These are phyloP conservation scores for Calycopis cecrops DNA, from an alignment of 1,140 invertebrate species.

Conservation along the genomic window DNA sequence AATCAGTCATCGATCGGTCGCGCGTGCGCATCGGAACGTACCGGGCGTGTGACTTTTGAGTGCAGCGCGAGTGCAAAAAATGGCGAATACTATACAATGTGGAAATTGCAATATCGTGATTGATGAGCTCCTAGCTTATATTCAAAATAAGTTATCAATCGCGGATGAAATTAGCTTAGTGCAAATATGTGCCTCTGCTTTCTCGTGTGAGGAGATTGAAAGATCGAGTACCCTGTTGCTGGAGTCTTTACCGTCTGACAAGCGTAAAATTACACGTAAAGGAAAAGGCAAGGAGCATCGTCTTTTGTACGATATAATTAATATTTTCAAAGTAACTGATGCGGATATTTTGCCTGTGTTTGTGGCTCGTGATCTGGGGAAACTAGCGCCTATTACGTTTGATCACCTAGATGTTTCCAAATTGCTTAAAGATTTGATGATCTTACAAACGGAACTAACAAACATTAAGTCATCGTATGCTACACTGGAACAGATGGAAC, in stretches of 20 bases:
- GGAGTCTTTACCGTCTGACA: constrained; percentile 25
- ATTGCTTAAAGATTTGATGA: constrained; percentile 22
- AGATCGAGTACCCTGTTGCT: constrained; percentile 25
- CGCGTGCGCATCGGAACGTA: too few species aligned
- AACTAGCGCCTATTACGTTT: constrained; percentile 25
- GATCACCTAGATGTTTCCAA: constrained; percentile 27
- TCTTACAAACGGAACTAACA: constrained; percentile 21
- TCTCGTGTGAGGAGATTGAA: constrained; percentile 26
- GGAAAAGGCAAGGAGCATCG: constrained; percentile 24
- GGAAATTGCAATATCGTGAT: constrained; percentile 29
- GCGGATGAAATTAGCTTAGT: constrained; percentile 24
- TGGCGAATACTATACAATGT: constrained; percentile 22
- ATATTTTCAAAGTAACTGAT: constrained; percentile 19
- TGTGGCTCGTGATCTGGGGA: constrained; percentile 24
- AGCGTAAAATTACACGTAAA: constrained; percentile 21
- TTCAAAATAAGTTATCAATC: constrained; percentile 31
- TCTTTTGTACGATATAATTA: constrained; percentile 17
- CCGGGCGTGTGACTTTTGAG: too few species aligned
- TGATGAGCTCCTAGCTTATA: constrained; percentile 26
- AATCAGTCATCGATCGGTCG: too few species aligned
- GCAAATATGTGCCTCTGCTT: constrained; percentile 26
- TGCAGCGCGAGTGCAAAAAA: too few species aligned
- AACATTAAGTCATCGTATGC: constrained; percentile 21
- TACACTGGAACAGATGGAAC: constrained; percentile 18
- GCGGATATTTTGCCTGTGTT: constrained; percentile 25